Evolutionary conservation across 2,888 invertebrate species (phyloP).

Genomic region (Tachina grossa): DNA sequence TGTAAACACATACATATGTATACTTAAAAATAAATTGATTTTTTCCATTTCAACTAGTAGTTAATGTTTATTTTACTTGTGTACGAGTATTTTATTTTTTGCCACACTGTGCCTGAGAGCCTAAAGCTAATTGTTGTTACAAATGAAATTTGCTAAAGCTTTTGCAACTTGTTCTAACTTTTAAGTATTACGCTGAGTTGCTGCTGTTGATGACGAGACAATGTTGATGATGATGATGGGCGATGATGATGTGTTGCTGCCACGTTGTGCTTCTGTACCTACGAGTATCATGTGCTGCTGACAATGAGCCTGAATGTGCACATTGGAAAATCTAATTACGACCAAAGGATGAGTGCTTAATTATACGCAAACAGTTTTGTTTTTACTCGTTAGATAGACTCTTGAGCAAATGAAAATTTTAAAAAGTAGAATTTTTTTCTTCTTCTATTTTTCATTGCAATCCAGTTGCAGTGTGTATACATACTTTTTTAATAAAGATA

Average conservation of each 20-base stretch:
- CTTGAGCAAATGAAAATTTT: slow-evolving; percentile 51
- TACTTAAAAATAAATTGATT: too few relatives aligned
- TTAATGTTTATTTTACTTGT: too few relatives aligned
- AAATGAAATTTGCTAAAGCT: slow-evolving; percentile 61
- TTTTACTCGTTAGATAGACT: slow-evolving; percentile 70
- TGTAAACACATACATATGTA: too few relatives aligned
- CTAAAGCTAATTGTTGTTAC: slow-evolving; percentile 59
- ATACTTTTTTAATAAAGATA: slow-evolving; percentile 51
- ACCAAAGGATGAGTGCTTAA: slow-evolving; percentile 83
- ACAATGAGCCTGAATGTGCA: slow-evolving; percentile 77
- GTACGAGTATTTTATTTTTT: too few relatives aligned
- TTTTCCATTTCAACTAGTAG: too few relatives aligned
- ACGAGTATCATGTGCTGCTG: slow-evolving; percentile 5
- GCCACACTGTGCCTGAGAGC: slow-evolving; percentile 54
- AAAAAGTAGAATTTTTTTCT: background rate
- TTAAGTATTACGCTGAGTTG: slow-evolving; percentile 48
- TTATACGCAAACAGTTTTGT: slow-evolving; percentile 82
- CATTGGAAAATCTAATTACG: slow-evolving; percentile 82
- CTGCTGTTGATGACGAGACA: slow-evolving; percentile 35
- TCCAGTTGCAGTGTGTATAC: slow-evolving; percentile 3
- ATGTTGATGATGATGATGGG: slow-evolving; percentile 16
- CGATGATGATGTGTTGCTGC: slow-evolving; percentile 32
- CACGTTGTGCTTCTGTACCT: background rate
- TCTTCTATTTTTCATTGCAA: slow-evolving; percentile 34
- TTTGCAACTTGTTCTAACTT: slow-evolving; percentile 56